Percentiles rank a stretch among this genome's conserved stretches.
Evolutionary conservation across 1,140 invertebrate species (phyloP).

Genomic region (Rhopalosiphum maidis): DNA sequence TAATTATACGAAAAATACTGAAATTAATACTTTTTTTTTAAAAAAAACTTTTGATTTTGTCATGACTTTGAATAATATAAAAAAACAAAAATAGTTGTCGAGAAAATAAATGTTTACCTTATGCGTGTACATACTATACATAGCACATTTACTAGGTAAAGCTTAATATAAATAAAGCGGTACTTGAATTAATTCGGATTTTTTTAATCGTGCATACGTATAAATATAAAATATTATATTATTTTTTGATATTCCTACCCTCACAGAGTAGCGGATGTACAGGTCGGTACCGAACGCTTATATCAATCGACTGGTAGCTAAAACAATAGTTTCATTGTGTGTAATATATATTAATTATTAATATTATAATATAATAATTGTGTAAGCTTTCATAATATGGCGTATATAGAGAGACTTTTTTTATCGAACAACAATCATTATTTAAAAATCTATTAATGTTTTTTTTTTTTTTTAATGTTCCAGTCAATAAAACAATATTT

Average conservation of each 20-base stretch:
- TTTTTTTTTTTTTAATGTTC: no score
- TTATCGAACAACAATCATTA: no score
- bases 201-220: background rate
- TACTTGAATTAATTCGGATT: background rate
- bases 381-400: background rate
- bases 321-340: background rate
- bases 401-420: background rate
- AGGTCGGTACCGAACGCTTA: background rate
- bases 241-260: background rate
- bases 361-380: background rate
- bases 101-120: background rate
- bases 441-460: no score
- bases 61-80: background rate
- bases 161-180: background rate
- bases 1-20: background rate
- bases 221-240: background rate
- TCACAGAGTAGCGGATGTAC: no score
- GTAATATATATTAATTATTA: background rate
- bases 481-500: no score
- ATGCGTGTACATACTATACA: no score
- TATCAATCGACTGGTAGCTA: background rate
- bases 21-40: background rate
- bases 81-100: background rate
- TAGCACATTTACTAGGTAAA: background rate
- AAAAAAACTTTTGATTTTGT: background rate